Evolutionary conservation across 2,797 vertebrate genomes (phyloP).

Genomic region (Echeneis naucrates): DNA sequence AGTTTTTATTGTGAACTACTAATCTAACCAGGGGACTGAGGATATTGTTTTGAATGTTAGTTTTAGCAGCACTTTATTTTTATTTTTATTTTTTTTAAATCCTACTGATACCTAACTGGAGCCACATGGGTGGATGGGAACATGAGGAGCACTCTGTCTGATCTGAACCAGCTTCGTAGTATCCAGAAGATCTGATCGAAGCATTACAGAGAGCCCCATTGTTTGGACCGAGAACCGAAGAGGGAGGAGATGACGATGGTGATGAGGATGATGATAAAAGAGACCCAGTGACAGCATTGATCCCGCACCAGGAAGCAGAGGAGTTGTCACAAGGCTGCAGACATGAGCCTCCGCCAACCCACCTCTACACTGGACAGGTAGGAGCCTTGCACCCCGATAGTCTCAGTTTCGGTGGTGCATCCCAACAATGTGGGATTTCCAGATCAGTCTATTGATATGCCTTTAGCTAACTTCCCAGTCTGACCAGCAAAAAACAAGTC

Average conservation of each 20-base stretch:
- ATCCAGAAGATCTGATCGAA: constrained; percentile 52
- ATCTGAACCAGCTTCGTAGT: constrained; percentile 50
- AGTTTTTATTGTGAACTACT: constrained; percentile 30
- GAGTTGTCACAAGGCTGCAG: constrained; percentile 64
- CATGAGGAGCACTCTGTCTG: constrained; percentile 62
- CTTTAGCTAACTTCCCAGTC: constrained; percentile 29
- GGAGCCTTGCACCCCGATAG: background rate
- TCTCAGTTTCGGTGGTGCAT: background rate
- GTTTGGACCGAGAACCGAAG: constrained; percentile 49
- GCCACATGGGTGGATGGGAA: constrained; percentile 38
- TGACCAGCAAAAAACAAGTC: constrained; percentile 50
- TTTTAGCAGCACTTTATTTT: constrained; percentile 45
- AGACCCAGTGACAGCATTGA: constrained; percentile 65
- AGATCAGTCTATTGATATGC: constrained; percentile 1
- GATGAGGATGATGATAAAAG: constrained; percentile 51
- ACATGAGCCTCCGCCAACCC: constrained; percentile 85
- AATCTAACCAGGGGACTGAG: constrained; percentile 5
- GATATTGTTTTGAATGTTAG: constrained; percentile 12
- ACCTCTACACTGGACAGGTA: constrained; percentile 87
- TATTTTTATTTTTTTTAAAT: background rate
- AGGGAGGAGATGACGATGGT: constrained; percentile 46
- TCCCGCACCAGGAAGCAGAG: constrained; percentile 64
- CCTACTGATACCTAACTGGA: constrained; percentile 33
- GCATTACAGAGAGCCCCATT: constrained; percentile 49
- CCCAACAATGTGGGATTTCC: background rate